Base-by-base conservation (phyloP, 2,113 vertebrate genomes). In the Cyrtonyx montezumae region DNA sequence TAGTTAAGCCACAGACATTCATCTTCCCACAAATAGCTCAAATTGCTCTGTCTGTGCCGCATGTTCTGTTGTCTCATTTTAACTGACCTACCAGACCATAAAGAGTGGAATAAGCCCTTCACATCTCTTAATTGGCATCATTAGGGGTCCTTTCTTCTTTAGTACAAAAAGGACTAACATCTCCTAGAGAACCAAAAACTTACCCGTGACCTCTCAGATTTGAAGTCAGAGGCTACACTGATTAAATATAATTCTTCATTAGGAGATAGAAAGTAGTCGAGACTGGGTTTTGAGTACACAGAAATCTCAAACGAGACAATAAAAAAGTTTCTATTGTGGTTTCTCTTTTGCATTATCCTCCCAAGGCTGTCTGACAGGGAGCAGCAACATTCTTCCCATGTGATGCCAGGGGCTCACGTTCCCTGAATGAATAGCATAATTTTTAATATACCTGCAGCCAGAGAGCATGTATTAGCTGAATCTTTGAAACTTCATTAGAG, bases 11-110 rank as follows among this genome's bases (percentile, higher is more conserved):
- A 25, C 0, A 0, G 68, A 65, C 84, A 91, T 93, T 80, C 82
- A 90, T 95, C 91, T 88, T 71, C 46, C 56, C 79, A 84, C 84
- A 94, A 92, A 94, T 55, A 96, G 91, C 37, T 86, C 48, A 95
- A 94, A 92, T 94, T 94, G 87, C 43, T 93, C 91, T 0, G 0
- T 55, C 71, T 74, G 85, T 2, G 0, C 58, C 1, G 1, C 26
- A 6, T 22, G 68, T 94, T 93, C 89, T 88, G 92, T 92, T 95
- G 87, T 94, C 82, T 93, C 76, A 40, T 94, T 94, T 89, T 71
- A 91, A 95, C 43, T 91, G 91, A 96, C 91, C 87, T 88, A 81
- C 66, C 85, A 68, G 69, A 92, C 76, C 82, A 88, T 63, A 78
- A 91, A 91, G 21, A 89, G 81, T 1, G 0, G 63, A 76, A 82